Evolutionary conservation across 2,797 vertebrate genomes (phyloP).

Genomic region (Varecia variegata): DNA sequence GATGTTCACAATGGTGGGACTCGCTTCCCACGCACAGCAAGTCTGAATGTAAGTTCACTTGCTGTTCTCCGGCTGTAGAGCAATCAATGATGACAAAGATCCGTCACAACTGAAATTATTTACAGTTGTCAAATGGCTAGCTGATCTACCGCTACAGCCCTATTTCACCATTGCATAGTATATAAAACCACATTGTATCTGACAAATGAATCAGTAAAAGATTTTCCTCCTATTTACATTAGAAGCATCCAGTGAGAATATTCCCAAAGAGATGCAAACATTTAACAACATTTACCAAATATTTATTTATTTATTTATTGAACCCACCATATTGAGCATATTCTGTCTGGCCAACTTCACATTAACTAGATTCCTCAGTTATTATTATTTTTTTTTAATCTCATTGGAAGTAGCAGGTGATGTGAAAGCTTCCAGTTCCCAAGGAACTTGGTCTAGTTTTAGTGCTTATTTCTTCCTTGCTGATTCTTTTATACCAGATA

Average conservation of each 20-base stretch:
- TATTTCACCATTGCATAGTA: background rate
- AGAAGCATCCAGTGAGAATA: background rate
- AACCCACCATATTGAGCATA: background rate
- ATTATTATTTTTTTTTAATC: background rate
- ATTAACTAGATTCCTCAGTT: background rate
- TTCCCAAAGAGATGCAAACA: background rate
- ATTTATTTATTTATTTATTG: background rate
- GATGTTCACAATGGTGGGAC: background rate
- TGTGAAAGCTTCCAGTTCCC: background rate
- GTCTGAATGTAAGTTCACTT: background rate
- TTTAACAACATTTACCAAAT: background rate
- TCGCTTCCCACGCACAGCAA: background rate
- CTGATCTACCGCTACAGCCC: no score
- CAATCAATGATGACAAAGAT: background rate
- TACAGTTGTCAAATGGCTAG: background rate
- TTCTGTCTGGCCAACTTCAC: background rate
- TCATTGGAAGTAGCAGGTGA: background rate
- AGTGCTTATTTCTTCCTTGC: background rate
- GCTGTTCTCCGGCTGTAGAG: background rate
- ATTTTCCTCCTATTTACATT: background rate
- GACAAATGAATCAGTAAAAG: background rate
- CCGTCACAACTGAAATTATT: background rate
- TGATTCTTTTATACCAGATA: background rate
- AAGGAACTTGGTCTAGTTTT: background rate
- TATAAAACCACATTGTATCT: background rate